phyloP scores from a whole-genome alignment of 30 jellyfish, hydroid and myxozoan genomes.

The Pseudorhiza aurosa region DNA sequence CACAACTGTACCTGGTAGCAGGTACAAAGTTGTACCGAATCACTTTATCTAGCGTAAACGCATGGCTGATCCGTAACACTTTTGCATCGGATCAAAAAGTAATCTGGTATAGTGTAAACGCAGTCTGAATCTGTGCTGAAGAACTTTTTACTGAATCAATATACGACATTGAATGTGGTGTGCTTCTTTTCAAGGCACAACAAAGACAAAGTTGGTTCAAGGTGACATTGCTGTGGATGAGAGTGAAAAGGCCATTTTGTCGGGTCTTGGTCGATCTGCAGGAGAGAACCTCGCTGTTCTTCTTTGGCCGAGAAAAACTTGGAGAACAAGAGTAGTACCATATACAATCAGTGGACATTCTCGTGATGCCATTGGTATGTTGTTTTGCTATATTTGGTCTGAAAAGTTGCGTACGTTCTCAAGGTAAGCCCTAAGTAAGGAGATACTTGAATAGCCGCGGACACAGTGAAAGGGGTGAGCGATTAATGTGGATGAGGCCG shows the following conservation, averaged over 20 bases:
- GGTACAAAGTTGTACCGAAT: no score
- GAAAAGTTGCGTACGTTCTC: no score
- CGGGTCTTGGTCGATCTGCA: constrained; percentile 19
- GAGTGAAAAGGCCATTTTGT: neutral
- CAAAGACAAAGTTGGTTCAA: constrained; percentile 11
- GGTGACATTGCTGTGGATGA: constrained; percentile 29
- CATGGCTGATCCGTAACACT: no score
- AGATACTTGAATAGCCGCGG: no score
- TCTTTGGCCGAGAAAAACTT: constrained; percentile 54
- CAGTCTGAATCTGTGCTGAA: neutral
- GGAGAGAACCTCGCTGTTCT: constrained; percentile 10
- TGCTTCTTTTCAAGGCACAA: neutral
- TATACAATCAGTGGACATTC: constrained; percentile 40
- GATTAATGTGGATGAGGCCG: no score
- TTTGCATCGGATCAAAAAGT: no score
- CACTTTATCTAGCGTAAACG: no score
- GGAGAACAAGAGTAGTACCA: constrained; percentile 67
- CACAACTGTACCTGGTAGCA: no score
- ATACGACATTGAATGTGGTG: neutral
- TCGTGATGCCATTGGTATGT: constrained; percentile 9
- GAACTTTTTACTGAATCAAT: neutral
- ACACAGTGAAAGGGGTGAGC: no score
- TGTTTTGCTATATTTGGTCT: no score
- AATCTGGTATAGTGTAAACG: no score
- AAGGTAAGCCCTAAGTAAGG: no score